These are phyloP conservation scores for Coregonus ussuriensis DNA, from an alignment of 2,797 vertebrate genomes.

Conservation along the genomic window DNA sequence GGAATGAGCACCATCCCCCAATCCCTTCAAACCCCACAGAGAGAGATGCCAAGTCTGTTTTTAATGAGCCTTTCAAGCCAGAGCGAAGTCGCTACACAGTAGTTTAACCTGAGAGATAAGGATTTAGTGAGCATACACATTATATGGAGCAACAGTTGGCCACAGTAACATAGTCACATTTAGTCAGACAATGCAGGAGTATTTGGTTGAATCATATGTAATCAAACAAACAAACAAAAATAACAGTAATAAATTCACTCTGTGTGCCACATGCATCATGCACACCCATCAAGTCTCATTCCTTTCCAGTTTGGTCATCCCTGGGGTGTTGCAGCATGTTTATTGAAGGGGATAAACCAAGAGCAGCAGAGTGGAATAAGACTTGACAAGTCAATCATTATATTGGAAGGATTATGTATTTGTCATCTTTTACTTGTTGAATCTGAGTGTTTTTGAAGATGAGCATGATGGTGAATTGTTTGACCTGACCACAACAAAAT, in stretches of 20 bases:
- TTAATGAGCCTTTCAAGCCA: conserved; percentile 35
- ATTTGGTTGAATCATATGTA: too few species aligned
- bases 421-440: conserved; percentile 40
- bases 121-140: conserved; percentile 6
- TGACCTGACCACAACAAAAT: not conserved
- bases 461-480: not conserved
- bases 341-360: conserved; percentile 23
- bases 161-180: too few species aligned
- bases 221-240: too few species aligned
- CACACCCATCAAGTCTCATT: not conserved
- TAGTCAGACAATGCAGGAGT: too few species aligned
- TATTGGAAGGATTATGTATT: conserved; percentile 11
- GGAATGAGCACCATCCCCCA: not conserved
- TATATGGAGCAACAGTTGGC: too few species aligned
- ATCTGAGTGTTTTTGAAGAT: conserved; percentile 14
- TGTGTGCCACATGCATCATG: too few species aligned
- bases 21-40: conserved; percentile 6
- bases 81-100: conserved; percentile 4
- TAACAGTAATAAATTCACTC: too few species aligned
- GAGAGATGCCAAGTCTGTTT: conserved; percentile 8
- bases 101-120: conserved; percentile 16
- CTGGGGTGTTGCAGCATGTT: not conserved
- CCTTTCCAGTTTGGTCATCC: not conserved
- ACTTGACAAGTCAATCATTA: not conserved
- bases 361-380: conserved; percentile 6